Evolutionary conservation across 2,888 invertebrate species (phyloP).

Genomic region (Drosophila paramelanica): DNA sequence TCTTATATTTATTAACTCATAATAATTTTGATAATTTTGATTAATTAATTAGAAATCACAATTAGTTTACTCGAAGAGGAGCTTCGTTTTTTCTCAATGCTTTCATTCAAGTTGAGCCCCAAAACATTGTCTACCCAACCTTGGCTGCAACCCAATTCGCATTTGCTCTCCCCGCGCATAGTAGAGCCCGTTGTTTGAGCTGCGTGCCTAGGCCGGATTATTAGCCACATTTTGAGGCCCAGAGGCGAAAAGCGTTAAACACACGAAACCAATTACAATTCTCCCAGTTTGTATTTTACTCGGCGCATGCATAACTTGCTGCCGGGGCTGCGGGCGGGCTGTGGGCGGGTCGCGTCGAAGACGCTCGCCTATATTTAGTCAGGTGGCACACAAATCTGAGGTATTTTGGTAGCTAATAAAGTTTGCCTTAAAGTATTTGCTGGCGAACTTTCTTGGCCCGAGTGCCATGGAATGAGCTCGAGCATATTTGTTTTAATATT

Average conservation of each 20-base stretch:
- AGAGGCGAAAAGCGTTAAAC: constrained; percentile 69
- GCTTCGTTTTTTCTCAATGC: constrained; percentile 12
- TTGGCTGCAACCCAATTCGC: constrained; percentile 9
- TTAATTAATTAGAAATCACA: too few relatives aligned
- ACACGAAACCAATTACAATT: constrained; percentile 75
- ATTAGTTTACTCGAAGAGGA: too few relatives aligned
- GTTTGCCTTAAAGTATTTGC: constrained; percentile 77
- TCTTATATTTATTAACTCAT: too few relatives aligned
- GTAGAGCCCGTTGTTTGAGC: constrained; percentile 42
- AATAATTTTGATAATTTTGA: too few relatives aligned
- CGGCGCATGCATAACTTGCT: constrained; percentile 27
- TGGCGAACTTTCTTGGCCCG: constrained; percentile 41
- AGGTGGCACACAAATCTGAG: constrained; percentile 69
- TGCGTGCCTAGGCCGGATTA: constrained; percentile 68
- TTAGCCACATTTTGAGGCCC: constrained; percentile 52
- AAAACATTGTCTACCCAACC: constrained; percentile 4
- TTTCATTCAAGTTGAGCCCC: constrained; percentile 6
- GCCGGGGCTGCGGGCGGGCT: not conserved
- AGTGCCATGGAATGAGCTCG: constrained; percentile 20
- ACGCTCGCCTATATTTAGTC: constrained; percentile 27
- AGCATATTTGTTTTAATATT: constrained; percentile 76
- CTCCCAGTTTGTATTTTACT: constrained; percentile 46
- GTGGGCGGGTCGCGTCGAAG: constrained; percentile 11
- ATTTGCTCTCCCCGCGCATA: constrained; percentile 13
- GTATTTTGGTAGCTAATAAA: constrained; percentile 77